Percentiles rank a stretch among this genome's conserved stretches.
Evolutionary conservation across 2,797 vertebrate species (phyloP).

Genomic region (Menidia menidia): DNA sequence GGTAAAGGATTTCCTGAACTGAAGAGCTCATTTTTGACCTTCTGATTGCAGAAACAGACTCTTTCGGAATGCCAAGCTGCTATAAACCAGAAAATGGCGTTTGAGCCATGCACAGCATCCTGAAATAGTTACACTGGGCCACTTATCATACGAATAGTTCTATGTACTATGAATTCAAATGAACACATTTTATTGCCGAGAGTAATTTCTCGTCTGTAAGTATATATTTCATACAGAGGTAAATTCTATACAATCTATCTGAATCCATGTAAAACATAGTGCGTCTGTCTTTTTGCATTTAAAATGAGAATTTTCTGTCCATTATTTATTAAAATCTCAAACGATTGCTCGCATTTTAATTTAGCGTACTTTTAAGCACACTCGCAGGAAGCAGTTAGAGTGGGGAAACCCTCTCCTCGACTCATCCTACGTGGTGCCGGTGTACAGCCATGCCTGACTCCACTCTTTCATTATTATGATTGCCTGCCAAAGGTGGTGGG

Average conservation of each 20-base stretch:
- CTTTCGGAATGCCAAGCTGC: constrained; percentile 30
- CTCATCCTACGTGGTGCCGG: constrained; percentile 25
- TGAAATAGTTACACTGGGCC: constrained; percentile 42
- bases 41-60: constrained; percentile 45
- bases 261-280: neutral
- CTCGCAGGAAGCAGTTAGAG: constrained; percentile 16
- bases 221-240: constrained; percentile 1
- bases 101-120: constrained; percentile 8
- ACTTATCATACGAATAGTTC: constrained; percentile 3
- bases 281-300: constrained; percentile 1
- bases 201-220: constrained; percentile 17
- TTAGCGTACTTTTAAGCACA: constrained; percentile 18
- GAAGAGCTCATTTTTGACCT: constrained; percentile 41
- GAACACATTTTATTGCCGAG: neutral
- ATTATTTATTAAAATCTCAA: neutral
- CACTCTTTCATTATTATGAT: constrained; percentile 63
- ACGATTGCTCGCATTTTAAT: constrained; percentile 14
- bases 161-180: constrained; percentile 25
- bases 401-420: constrained; percentile 20
- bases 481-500: constrained; percentile 55
- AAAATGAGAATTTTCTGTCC: neutral
- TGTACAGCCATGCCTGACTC: constrained; percentile 60
- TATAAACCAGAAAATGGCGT: constrained; percentile 30
- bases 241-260: neutral
- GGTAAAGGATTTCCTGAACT: constrained; percentile 35